Conservation (phyloP, 1,140 invertebrate genomes). For the Pseudomyrmex flavicornis region DNA sequence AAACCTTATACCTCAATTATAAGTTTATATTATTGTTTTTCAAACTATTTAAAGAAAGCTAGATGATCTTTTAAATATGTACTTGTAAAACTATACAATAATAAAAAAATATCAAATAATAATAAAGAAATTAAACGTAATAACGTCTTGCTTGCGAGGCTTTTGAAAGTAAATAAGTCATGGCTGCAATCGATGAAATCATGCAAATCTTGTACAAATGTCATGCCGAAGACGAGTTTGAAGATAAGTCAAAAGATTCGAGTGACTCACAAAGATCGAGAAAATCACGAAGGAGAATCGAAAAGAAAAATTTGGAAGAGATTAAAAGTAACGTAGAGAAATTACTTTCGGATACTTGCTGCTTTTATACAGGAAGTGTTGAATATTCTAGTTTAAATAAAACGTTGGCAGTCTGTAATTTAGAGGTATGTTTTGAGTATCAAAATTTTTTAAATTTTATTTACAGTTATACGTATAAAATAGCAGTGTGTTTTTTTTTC, state of each 20-base stretch:
- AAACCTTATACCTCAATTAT: background rate
- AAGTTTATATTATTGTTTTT: too few relatives aligned
- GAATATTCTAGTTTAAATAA: slow-evolving; percentile 78
- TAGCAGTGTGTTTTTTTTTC: slow-evolving; percentile 1
- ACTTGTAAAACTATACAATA: too few relatives aligned
- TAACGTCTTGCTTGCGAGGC: background rate
- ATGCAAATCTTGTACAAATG: slow-evolving; percentile 50
- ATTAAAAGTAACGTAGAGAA: slow-evolving; percentile 55
- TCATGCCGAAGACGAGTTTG: slow-evolving; percentile 27
- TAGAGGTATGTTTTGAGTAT: slow-evolving; percentile 73
- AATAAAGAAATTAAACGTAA: too few relatives aligned
- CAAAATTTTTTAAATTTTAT: background rate
- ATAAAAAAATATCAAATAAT: too few relatives aligned
- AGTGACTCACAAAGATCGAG: background rate
- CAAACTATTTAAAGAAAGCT: too few relatives aligned
- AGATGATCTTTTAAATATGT: too few relatives aligned
- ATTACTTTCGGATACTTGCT: slow-evolving; percentile 46
- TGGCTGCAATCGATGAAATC: slow-evolving; percentile 52
- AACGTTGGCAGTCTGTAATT: slow-evolving; percentile 75
- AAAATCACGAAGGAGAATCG: background rate
- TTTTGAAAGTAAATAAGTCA: slow-evolving; percentile 8
- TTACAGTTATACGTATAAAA: too few relatives aligned
- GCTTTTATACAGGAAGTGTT: slow-evolving; percentile 64
- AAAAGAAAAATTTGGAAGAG: slow-evolving; percentile 45
- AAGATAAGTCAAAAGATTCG: background rate